Conservation (phyloP, 2,888 invertebrate species). For the Falcaria lacertinaria region DNA sequence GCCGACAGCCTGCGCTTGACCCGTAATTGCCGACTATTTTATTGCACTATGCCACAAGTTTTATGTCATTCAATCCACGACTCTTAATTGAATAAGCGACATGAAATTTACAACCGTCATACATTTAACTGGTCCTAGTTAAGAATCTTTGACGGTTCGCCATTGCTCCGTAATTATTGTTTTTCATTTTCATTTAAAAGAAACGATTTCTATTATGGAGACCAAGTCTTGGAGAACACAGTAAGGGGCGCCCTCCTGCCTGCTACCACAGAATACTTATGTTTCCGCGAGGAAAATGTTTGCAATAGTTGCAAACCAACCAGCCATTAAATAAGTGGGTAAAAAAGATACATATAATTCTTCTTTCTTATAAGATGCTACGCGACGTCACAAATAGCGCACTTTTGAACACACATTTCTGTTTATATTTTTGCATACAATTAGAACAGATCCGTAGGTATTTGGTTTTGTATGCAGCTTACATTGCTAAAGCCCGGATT, state of each 20-base stretch:
- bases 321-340: neutral
- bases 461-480: neutral
- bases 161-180: slow-evolving; percentile 25
- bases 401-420: no score
- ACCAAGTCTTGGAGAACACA: neutral
- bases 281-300: neutral
- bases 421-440: no score
- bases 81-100: slow-evolving; percentile 76
- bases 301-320: neutral
- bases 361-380: no score
- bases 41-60: slow-evolving; percentile 72
- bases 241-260: neutral
- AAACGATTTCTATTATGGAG: slow-evolving; percentile 14
- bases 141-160: slow-evolving; percentile 46
- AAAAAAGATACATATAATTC: no score
- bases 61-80: slow-evolving; percentile 75
- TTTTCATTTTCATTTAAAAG: slow-evolving; percentile 5
- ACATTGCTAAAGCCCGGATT: slow-evolving; percentile 1
- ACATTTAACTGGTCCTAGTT: slow-evolving; percentile 61
- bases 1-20: slow-evolving; percentile 49
- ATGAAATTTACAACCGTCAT: slow-evolving; percentile 72
- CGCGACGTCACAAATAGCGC: no score
- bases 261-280: neutral
- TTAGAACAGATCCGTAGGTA: neutral
- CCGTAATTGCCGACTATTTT: slow-evolving; percentile 73